Percentiles rank a stretch among this genome's conserved stretches.
phyloP scores from a whole-genome alignment of 2,888 invertebrate genomes.

The Drosophila flavopinicola region DNA sequence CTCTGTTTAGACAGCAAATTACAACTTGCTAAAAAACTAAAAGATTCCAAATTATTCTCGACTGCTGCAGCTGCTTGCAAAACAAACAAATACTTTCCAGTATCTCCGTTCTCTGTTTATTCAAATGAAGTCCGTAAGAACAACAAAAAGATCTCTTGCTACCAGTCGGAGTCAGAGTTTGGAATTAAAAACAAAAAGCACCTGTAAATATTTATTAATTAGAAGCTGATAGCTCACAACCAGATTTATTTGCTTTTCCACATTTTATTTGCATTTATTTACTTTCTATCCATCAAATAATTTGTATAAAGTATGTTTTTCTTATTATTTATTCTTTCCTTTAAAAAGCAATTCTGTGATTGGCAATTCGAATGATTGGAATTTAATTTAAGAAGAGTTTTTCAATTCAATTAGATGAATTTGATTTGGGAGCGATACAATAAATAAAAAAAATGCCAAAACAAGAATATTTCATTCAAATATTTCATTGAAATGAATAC shows the following conservation, averaged over 20 bases:
- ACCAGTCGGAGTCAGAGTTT: no score
- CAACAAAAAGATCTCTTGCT: constrained; percentile 9
- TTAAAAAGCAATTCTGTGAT: background rate
- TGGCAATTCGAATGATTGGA: background rate
- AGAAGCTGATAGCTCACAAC: constrained; percentile 6
- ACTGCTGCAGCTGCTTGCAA: constrained; percentile 43
- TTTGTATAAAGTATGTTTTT: background rate
- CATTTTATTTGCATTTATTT: background rate
- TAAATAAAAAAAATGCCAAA: background rate
- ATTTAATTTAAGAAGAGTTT: background rate
- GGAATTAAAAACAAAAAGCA: background rate
- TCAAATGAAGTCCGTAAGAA: constrained; percentile 41
- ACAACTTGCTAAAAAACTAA: constrained; percentile 41
- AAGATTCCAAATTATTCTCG: constrained; percentile 47
- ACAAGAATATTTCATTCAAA: no score
- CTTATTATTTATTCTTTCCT: background rate
- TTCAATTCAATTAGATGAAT: background rate
- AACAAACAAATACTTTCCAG: constrained; percentile 36
- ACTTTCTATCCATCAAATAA: background rate
- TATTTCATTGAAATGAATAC: no score
- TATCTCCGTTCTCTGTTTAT: constrained; percentile 23
- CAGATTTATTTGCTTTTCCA: background rate
- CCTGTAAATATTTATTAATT: constrained; percentile 26
- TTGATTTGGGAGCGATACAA: background rate
- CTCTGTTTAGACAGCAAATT: constrained; percentile 65